Evolutionary conservation across 2,797 vertebrate species (phyloP), one percentile per base, ranked within the genome.

Genomic region (Brachyrhaphis roseni): DNA sequence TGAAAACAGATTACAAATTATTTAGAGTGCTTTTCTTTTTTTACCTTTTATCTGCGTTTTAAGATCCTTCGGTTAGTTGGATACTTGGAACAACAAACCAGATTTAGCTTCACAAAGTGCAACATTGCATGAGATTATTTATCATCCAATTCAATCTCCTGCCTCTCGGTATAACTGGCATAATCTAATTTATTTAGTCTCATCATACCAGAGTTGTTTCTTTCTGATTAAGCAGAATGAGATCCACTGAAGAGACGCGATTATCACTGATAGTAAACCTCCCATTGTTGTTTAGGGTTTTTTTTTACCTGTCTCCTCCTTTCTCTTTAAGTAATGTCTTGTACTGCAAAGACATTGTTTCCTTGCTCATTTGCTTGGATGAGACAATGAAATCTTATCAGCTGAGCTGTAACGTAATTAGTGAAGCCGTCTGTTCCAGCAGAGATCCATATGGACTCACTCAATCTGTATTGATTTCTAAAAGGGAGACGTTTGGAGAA

Each of bases 401-500:
- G 75, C 26, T 8, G 77, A 18, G 86, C 82, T 84, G 74, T 87
- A 85, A 87, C 73, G 16, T 78, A 82, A 91, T 92, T 88, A 92
- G 84, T 11, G 78, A 80, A 84, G 80, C 72, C 59, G 73, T 83
- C 77, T 86, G 79, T 55, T 73, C 62, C 73, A 51, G 79, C 85
- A 72, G 55, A 80, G 20, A 80, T 66, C 80, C 78, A 45, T 74
- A 84, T 86, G 87, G 89, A 86, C 81, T 83, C 82, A 79, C 85
- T 93, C 83, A 71, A 72, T 75, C 73, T 77, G 47, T 86, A 89
- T 92, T 64, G 88, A 92, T 92, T 83, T 64, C 74, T 86, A 80
- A 79, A 86, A 89, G 82, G 82, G 82, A 53, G 74, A 80, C 28
- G 18, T 75, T 74, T 36, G 6, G 72, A 79, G 64, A 83, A 85